Evolutionary conservation across 2,113 vertebrate genomes (phyloP), one percentile per base, ranked within the genome.

Genomic region (Tamias sibiricus): DNA sequence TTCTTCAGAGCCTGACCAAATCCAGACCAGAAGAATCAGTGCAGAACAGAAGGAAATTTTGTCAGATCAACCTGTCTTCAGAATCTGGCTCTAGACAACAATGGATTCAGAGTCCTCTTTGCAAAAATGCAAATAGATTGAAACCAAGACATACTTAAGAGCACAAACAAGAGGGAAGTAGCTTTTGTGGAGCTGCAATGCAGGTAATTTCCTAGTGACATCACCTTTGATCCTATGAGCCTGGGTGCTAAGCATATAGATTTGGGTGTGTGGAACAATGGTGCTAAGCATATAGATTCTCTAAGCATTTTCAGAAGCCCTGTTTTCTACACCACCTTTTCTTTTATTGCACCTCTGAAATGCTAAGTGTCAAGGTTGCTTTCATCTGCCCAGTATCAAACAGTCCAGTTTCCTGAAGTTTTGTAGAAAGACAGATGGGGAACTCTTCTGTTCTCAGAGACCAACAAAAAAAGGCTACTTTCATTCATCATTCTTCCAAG

Each of bases 401-500:
- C 0, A 72, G 89, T 52, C 42, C 62, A 42, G 54, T 22, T 84
- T 14, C 57, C 47, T 89, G 22, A 94, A 77, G 42, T 52, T 79
- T 80, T 69, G 4, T 4, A 90, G 72, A 44, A 79, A 90, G 69
- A 82, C 32, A 76, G 66, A 84, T 28, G 54, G 37, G 35, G 42
- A 94, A 82, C 77, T 76, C 68, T 76, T 66, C 40, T 75, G 79
- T 89, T 95, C 44, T 95, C 79, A 93, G 84, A 95, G 77, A 92
- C 47, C 62, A 93, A 95, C 69, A 89, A 62, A 69, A 96, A 86
- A 84, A 40, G 35, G 11, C 62, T 49, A 52, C 59, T 96, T 80
- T 35, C 47, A 42, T 72, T 87, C 77, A 66, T 92, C 47, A 95
- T 91, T 92, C 72, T 90, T 47, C 54, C 72, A 87, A 92, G 47